Percentiles rank a stretch among this genome's conserved stretches.
Conservation (phyloP, 2,888 invertebrate genomes). For the Xylocampa areola region DNA sequence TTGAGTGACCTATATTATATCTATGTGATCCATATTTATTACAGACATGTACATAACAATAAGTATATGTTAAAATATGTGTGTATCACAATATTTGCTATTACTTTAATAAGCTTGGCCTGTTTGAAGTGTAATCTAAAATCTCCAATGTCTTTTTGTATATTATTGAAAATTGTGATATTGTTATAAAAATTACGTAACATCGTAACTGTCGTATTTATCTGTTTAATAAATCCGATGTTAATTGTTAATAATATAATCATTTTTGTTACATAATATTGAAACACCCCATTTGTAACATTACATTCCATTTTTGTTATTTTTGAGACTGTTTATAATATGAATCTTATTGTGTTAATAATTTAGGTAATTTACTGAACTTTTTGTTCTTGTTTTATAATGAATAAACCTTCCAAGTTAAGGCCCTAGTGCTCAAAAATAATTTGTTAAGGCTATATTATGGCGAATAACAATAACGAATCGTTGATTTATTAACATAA, state of each 20-base stretch:
- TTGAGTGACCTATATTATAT: slow-evolving; percentile 76
- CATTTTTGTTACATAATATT: slow-evolving; percentile 40
- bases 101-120: slow-evolving; percentile 87
- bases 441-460: slow-evolving; percentile 78
- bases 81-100: slow-evolving; percentile 80
- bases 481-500: slow-evolving; percentile 70
- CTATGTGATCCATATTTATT: slow-evolving; percentile 74
- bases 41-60: slow-evolving; percentile 77
- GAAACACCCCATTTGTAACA: slow-evolving; percentile 45
- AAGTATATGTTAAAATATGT: slow-evolving; percentile 71
- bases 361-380: slow-evolving; percentile 35
- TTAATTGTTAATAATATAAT: slow-evolving; percentile 68
- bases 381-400: slow-evolving; percentile 32
- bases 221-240: slow-evolving; percentile 71
- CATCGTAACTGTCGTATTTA: slow-evolving; percentile 80
- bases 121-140: slow-evolving; percentile 85
- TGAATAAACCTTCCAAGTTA: slow-evolving; percentile 57
- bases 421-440: slow-evolving; percentile 85
- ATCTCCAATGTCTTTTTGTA: slow-evolving; percentile 86
- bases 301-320: slow-evolving; percentile 56
- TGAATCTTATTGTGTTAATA: slow-evolving; percentile 43
- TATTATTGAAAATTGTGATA: slow-evolving; percentile 90
- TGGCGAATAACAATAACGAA: slow-evolving; percentile 69
- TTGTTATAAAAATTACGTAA: slow-evolving; percentile 84
- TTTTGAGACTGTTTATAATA: slow-evolving; percentile 54